These are phyloP conservation scores for Sinhomidia bicolor DNA, from an alignment of 2,888 invertebrate genomes.

Conservation along the genomic window DNA sequence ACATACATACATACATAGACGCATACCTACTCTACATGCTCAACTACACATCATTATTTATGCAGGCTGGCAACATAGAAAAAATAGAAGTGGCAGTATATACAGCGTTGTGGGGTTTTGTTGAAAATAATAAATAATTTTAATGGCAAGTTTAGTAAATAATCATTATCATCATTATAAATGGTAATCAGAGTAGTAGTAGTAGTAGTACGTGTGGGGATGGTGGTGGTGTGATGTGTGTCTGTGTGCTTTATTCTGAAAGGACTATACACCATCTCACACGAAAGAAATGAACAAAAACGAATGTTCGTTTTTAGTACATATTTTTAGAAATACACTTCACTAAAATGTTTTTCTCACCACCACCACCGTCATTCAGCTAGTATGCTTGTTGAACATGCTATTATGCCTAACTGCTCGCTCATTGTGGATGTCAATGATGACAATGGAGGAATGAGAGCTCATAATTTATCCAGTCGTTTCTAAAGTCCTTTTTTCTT, in stretches of 20 bases:
- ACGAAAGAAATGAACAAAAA: neutral
- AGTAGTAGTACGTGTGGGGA: too few relatives aligned
- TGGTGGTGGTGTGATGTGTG: neutral
- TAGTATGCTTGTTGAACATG: neutral
- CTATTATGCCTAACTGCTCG: neutral
- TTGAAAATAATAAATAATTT: slow-evolving; percentile 67
- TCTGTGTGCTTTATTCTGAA: neutral
- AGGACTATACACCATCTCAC: neutral
- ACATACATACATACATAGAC: too few relatives aligned
- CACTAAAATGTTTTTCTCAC: neutral
- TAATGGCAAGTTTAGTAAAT: slow-evolving; percentile 64
- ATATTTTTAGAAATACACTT: neutral
- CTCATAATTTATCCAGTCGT: slow-evolving; percentile 46
- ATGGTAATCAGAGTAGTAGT: slow-evolving; percentile 56
- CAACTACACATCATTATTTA: too few relatives aligned
- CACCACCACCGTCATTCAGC: neutral
- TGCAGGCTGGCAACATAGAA: too few relatives aligned
- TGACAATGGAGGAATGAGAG: slow-evolving; percentile 62
- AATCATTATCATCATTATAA: slow-evolving; percentile 42
- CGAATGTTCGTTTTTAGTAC: neutral
- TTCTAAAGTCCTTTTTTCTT: neutral
- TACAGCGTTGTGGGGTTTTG: too few relatives aligned
- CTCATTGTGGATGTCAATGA: slow-evolving; percentile 21
- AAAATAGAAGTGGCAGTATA: too few relatives aligned
- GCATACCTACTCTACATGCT: too few relatives aligned